Evolutionary conservation across 2,113 vertebrate genomes (phyloP), one percentile per base, ranked within the genome.

Genomic region (Ascaphus truei): DNA sequence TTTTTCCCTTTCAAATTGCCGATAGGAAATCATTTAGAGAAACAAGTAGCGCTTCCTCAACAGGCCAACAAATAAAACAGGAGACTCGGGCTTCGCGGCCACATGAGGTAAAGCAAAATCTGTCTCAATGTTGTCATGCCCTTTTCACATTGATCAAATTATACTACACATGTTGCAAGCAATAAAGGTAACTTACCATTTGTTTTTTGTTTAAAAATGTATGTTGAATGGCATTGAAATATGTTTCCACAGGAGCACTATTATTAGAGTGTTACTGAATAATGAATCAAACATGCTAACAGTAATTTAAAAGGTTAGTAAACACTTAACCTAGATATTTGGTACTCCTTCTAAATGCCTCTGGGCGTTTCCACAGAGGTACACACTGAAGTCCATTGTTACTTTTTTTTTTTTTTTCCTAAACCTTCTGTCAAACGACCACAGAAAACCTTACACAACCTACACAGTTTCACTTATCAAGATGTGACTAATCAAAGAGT

Each of bases 381-480:
- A 55, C 48, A 80, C 48, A 80, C 33, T 64, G 53, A 74, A 25
- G 25, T 55, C 56, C 43, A 76, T 58, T 78, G 51, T 73, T 74
- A 60, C 41, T 68, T 59, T 51, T 68, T 45, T 61, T 57, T n/a
- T 16, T 62, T 52, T 45, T 61, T 57, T 72, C 72, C 52, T 75
- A 56, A 73, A 72, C 30, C 9, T 26, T 65, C 45, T 62, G 62
- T 77, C 63, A 80, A 69, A 47, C 67, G 68, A 51, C 10, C n/a
- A 58, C 45, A 41, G 57, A 64, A 76, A 72, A 61, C 37, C 58
- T 62, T 51, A 66, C 72, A 67, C 43, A 26, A 1, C 64, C 74
- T 76, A 73, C 69, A 64, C 9, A 56, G 26, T 60, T 66, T 77
- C 57, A 72, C 39, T 72, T 77, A 71, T 45, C 52, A 69, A 75